Conservation (phyloP, 2,888 invertebrate genomes). For the Lysandra coridon region DNA sequence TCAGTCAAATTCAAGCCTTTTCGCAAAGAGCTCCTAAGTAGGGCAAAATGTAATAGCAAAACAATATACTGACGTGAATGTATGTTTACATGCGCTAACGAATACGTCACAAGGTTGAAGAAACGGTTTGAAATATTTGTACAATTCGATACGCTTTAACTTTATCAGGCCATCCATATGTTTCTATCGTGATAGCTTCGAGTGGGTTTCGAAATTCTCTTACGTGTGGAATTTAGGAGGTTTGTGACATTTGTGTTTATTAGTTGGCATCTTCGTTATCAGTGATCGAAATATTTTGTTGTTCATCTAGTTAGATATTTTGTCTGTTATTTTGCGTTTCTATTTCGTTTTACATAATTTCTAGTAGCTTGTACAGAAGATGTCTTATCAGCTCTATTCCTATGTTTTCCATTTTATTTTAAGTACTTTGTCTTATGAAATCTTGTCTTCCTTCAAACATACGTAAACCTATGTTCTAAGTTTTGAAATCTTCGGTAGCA, state of each 20-base stretch:
- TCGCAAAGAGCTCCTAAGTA: not conserved
- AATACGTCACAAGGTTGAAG: slow-evolving; percentile 17
- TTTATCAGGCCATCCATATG: not conserved
- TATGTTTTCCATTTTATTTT: not conserved
- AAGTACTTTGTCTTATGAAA: too few relatives aligned
- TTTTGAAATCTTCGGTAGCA: not conserved
- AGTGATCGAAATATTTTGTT: not conserved
- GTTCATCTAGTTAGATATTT: not conserved
- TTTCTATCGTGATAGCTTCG: slow-evolving; percentile 3
- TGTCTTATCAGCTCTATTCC: not conserved
- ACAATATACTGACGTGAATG: slow-evolving; percentile 1
- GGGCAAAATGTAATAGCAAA: not conserved
- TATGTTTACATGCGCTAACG: slow-evolving; percentile 21
- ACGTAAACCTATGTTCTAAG: too few relatives aligned
- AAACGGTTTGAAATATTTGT: slow-evolving; percentile 14
- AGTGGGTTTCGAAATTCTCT: not conserved
- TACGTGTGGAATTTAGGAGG: not conserved
- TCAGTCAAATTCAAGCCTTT: not conserved
- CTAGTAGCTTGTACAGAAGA: not conserved
- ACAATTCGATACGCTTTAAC: slow-evolving; percentile 6
- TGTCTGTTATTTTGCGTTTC: too few relatives aligned
- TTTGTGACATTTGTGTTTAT: not conserved
- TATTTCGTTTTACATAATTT: too few relatives aligned
- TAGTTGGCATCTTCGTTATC: not conserved
- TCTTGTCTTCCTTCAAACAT: too few relatives aligned